Evolutionary conservation across 2,113 vertebrate genomes (phyloP).

Genomic region (Onychostoma macrolepis): DNA sequence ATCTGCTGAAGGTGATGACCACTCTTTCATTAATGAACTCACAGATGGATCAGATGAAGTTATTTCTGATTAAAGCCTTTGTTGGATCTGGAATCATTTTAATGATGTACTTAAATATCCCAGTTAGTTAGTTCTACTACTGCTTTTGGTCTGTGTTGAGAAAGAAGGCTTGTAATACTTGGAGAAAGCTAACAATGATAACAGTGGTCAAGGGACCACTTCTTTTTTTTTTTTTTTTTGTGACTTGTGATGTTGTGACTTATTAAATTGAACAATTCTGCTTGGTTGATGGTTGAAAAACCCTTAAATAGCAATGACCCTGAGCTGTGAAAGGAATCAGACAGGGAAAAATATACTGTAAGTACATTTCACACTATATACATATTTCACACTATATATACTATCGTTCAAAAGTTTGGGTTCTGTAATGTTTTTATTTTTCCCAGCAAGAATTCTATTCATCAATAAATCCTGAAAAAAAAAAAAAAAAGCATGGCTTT

Average conservation of each 20-base stretch:
- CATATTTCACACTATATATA: not conserved
- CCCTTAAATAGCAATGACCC: not conserved
- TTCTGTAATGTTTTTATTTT: not conserved
- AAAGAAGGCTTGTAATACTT: not conserved
- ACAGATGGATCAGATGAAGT: not conserved
- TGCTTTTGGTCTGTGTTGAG: not conserved
- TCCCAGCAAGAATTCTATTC: not conserved
- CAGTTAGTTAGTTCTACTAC: not conserved
- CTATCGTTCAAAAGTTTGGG: not conserved
- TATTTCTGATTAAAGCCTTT: constrained; percentile 15
- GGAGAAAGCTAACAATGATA: not conserved
- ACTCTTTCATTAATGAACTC: constrained; percentile 3
- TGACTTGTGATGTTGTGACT: not conserved
- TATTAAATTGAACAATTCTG: not conserved
- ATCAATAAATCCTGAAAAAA: not conserved
- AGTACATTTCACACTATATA: too few relatives aligned
- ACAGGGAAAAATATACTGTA: not conserved
- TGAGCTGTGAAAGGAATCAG: not conserved
- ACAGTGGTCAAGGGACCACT: not conserved
- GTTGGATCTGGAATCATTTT: not conserved
- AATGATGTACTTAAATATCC: constrained; percentile 18
- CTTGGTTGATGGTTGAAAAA: not conserved
- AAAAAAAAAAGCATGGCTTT: not conserved
- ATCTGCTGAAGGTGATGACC: constrained; percentile 7
- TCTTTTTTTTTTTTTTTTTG: not conserved